Conservation (phyloP, 64 coral and sea anemone species). For the Actinia equina region DNA sequence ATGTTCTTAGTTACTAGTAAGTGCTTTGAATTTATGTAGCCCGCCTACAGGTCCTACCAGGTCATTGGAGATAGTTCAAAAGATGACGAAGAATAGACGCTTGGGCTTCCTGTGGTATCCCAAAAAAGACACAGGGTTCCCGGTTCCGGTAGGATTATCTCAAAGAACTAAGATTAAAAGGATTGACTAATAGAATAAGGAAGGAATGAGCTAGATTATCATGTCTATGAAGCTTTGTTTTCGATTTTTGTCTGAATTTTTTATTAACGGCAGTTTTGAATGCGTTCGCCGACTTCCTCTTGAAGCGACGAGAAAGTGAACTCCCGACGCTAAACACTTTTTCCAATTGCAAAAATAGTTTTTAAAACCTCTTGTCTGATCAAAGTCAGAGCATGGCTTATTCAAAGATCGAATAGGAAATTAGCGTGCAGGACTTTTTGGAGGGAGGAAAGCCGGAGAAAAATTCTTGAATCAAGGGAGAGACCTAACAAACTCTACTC, state of each 20-base stretch:
- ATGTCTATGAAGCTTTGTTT: background rate
- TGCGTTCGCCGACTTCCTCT: background rate
- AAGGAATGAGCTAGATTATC: background rate
- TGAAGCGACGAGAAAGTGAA: background rate
- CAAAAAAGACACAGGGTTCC: background rate
- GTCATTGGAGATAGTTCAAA: background rate
- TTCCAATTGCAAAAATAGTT: too few relatives aligned
- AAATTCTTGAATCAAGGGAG: too few relatives aligned
- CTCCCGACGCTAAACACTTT: background rate
- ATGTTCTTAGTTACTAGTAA: too few relatives aligned
- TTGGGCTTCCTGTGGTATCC: background rate
- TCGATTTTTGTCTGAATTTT: background rate
- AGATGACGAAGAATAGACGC: background rate
- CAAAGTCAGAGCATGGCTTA: too few relatives aligned
- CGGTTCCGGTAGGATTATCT: background rate
- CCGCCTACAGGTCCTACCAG: too few relatives aligned
- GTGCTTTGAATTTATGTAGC: too few relatives aligned
- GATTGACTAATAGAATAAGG: constrained; percentile 3
- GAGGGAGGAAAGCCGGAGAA: too few relatives aligned
- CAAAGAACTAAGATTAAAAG: background rate
- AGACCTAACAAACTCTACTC: too few relatives aligned
- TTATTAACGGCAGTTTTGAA: background rate
- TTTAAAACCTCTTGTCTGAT: too few relatives aligned
- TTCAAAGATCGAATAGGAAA: too few relatives aligned
- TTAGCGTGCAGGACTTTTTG: too few relatives aligned